These are phyloP conservation scores for Borostomias antarcticus DNA, from an alignment of 2,797 vertebrate genomes.

Conservation along the genomic window DNA sequence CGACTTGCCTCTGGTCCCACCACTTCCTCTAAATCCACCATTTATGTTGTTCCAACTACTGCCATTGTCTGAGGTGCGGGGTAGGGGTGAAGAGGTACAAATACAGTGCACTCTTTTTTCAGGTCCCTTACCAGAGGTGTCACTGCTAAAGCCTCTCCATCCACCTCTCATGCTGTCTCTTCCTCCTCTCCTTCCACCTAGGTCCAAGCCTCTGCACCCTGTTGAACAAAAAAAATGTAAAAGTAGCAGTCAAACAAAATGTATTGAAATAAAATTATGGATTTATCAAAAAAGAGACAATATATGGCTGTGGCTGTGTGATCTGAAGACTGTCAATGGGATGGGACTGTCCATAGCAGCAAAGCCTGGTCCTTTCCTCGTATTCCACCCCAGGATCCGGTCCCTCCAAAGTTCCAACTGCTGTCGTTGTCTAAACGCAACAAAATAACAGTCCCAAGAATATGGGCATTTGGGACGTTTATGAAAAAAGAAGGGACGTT, in stretches of 20 bases:
- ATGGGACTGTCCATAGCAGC: too few species aligned
- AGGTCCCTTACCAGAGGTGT: not conserved
- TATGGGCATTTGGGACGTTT: not conserved
- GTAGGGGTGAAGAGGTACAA: not conserved
- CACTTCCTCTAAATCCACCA: not conserved
- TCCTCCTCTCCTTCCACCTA: not conserved
- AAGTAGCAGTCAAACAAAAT: not conserved
- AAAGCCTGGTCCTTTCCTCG: too few species aligned
- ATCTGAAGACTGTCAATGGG: too few species aligned
- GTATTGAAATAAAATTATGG: too few species aligned
- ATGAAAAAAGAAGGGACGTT: too few species aligned
- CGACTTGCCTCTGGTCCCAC: not conserved
- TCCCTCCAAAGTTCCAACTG: not conserved
- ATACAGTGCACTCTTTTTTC: not conserved
- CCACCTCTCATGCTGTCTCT: not conserved
- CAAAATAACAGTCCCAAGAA: not conserved
- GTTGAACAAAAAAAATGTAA: too few species aligned
- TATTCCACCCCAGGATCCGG: not conserved
- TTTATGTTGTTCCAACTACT: not conserved
- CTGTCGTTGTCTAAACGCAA: not conserved
- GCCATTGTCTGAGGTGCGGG: not conserved
- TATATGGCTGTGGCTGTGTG: too few species aligned
- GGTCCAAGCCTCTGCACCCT: not conserved
- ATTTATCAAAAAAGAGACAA: too few species aligned
- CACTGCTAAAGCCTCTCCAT: not conserved